A percentile compares a stretch with the other conserved stretches of the same genome.
Evolutionary conservation across 2,888 invertebrate species (phyloP).

Genomic region (Helicoverpa assulta): DNA sequence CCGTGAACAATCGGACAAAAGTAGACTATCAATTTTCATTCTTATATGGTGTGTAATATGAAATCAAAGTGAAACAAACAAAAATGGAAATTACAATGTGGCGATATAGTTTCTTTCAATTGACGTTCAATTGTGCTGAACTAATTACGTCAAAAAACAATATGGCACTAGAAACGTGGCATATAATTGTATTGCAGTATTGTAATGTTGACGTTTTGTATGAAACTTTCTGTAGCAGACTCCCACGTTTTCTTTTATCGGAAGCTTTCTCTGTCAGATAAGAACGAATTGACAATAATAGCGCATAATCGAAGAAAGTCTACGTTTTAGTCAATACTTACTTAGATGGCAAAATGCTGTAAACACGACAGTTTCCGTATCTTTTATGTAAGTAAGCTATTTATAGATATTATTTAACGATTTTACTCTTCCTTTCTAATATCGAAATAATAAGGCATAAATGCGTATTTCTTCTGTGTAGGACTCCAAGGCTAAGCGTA

Average conservation of each 20-base stretch:
- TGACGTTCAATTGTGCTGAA: constrained; percentile 64
- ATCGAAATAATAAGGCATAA: background rate
- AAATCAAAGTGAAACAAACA: constrained; percentile 32
- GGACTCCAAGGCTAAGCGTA: background rate
- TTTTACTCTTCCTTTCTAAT: constrained; percentile 9
- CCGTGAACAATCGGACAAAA: constrained; percentile 37
- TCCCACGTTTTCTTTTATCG: constrained; percentile 88
- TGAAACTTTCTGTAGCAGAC: constrained; percentile 79
- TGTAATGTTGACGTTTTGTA: constrained; percentile 72
- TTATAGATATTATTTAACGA: constrained; percentile 17
- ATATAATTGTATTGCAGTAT: constrained; percentile 75
- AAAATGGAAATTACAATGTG: constrained; percentile 42
- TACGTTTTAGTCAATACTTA: constrained; percentile 54
- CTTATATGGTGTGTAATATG: constrained; percentile 42
- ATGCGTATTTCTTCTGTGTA: constrained; percentile 4
- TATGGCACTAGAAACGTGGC: constrained; percentile 78
- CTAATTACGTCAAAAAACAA: constrained; percentile 76
- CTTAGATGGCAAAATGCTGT: constrained; percentile 33
- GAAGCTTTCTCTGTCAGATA: constrained; percentile 84
- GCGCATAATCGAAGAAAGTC: constrained; percentile 78
- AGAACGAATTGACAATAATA: constrained; percentile 81
- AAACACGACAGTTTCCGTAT: constrained; percentile 42
- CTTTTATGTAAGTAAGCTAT: constrained; percentile 45
- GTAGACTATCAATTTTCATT: constrained; percentile 39
- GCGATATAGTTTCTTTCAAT: constrained; percentile 56